Evolutionary conservation across 2,113 vertebrate genomes (phyloP), one percentile per base, ranked within the genome.

Genomic region (Eretmodus cyanostictus): DNA sequence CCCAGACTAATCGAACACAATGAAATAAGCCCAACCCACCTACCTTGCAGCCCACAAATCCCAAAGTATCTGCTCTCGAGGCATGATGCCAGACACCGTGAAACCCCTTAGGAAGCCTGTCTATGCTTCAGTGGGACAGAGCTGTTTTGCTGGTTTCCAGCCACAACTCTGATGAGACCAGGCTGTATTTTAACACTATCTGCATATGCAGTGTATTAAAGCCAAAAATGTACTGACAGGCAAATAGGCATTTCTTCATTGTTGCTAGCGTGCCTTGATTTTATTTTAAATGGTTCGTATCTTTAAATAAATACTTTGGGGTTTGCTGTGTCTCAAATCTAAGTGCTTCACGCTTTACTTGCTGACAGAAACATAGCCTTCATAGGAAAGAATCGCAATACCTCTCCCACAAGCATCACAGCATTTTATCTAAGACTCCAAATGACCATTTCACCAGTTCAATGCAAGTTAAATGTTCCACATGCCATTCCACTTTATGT

Each of bases 391-490:
- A 38, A 13, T 55, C 9, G 4, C 45, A 80, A 13, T 40, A 61
- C 47, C 24, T 55, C 22, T 47, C 49, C 1, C 5, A 66, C 27
- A 49, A 16, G 4, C 12, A 59, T 71, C 16, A 7, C 38, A 73
- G 22, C 59, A 34, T 88, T 63, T 79, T 59, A 14, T 38, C 19
- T 11, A 45, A 38, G 76, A 40, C 63, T 54, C 10, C 4, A 5
- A 80, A 34, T 81, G 0, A 40, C 22, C 82, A 36, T 61, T 61
- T 19, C 54, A 80, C 42, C 2, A 6, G 49, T 81, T n/a, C 63
- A 59, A 51, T 55, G 22, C 0, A 2, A 22, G 5, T 42, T n/a
- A 8, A 53, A 22, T 79, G 8, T 80, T 55, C 54, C 4, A 0
- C 47, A 38, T 36, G 16, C 6, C 13, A 42, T 29, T 22, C 9